Base-by-base conservation (phyloP, 2,113 vertebrate genomes). In the Tychaedon coryphoeus region DNA sequence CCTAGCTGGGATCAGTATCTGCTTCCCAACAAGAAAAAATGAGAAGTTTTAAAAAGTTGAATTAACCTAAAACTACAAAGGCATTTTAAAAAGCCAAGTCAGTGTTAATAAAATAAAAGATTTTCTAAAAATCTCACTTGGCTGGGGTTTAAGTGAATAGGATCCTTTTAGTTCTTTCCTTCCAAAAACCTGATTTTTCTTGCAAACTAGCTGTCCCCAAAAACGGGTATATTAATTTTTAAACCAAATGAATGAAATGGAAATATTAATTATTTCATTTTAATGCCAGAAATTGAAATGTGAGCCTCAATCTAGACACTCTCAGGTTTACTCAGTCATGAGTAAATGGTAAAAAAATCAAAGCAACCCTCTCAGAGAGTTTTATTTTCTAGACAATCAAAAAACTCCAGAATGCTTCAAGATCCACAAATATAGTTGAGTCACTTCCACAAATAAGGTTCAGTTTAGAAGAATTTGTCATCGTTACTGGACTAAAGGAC, bases 301-400 rank as follows among this genome's bases (percentile, higher is more conserved):
- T 12, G 47, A 73, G 56, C 23, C 42, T 83, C n/a, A 42, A 56
- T 33, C 17, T 3, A 8, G 47, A 83, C 38, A 8, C 62, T 31
- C 45, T 17, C 33, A n/a, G 40, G 36, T 82, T 82, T 43, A 51
- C 36, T n/a, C 36, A n/a, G 64, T 13, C 78, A 71, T 40, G 38
- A 40, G 38, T 40, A 40, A 40, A 72, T 0, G 1, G 53, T 65
- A 65, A 90, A 86, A 82, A 88, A 88, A 80, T 76, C 94, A 45
- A 91, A 90, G 57, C 92, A 87, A 92, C 84, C 80, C 93, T 94
- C 93, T 82, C 62, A 38, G 93, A 95, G 89, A 92, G 87, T 81
- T 96, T 96, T 97, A 96, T 96, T 94, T 94, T 90, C 85, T 95
- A 92, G 81, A 94, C 91, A 96, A 87, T 79, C 64, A 76, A 80